Percentiles rank a stretch among this genome's conserved stretches.
phyloP scores from a whole-genome alignment of 2,888 invertebrate genomes.

The Apotomis capreana region DNA sequence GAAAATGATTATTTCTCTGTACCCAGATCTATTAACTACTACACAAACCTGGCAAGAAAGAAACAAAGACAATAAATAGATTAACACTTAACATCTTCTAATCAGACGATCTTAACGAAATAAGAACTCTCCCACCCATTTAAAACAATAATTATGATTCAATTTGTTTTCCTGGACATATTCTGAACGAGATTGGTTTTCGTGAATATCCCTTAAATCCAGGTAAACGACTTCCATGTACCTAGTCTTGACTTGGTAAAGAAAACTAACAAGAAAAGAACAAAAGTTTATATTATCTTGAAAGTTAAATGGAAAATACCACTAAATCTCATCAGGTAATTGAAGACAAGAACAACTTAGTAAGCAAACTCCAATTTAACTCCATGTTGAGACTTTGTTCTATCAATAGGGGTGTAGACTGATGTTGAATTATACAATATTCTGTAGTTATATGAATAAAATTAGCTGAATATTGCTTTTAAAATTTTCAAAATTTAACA shows the following conservation, averaged over 20 bases:
- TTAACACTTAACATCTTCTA: background rate
- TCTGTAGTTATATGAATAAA: no score
- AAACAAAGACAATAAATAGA: no score
- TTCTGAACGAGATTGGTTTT: constrained; percentile 9
- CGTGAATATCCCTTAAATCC: constrained; percentile 6
- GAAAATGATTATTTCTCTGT: no score
- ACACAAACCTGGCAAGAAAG: no score
- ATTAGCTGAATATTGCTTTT: no score
- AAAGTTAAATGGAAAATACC: constrained; percentile 28
- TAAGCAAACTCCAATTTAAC: constrained; percentile 4
- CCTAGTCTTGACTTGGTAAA: background rate
- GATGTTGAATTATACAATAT: no score
- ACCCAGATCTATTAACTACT: no score
- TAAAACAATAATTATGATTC: constrained; percentile 9
- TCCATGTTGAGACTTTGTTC: background rate
- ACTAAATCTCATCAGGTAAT: constrained; percentile 30
- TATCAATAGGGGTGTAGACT: no score
- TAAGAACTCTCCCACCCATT: background rate
- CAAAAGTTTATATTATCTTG: constrained; percentile 25
- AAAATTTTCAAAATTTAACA: no score
- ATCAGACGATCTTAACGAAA: background rate
- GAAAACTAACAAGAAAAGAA: constrained; percentile 18
- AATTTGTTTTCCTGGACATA: background rate
- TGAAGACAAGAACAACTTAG: constrained; percentile 14
- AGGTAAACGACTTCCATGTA: constrained; percentile 5